Evolutionary conservation across 2,797 vertebrate species (phyloP), one percentile per base, ranked within the genome.

Genomic region (Sternotherus odoratus): DNA sequence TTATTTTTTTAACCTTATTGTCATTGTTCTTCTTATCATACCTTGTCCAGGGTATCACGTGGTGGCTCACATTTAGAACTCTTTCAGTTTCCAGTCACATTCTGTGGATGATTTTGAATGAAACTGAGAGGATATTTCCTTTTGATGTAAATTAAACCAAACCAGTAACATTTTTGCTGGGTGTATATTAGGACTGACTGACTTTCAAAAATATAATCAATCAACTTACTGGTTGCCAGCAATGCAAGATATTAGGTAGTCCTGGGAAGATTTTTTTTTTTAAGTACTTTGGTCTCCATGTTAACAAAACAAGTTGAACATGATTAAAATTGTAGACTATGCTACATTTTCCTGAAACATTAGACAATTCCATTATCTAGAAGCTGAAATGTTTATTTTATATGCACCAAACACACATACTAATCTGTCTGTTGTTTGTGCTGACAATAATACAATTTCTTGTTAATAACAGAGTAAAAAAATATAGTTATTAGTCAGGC

Each of bases 391-490:
- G 69, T 63, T 80, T 26, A 49, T 85, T 77, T 94, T 84, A 30
- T 91, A 23, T 80, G 57, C 83, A 90, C 24, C 3, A 80, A 90
- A 66, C 24, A 12, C 33, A 6, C 24, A 77, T 50, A 46, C 3
- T 77, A 50, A 96, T 93, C 13, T 85, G 56, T 50, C 33, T 80
- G n/a, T 49, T 26, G 33, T 85, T 95, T 94, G 1, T 26, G 88
- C 13, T 54, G 57, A 83, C 10, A 90, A 56, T 51, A 92, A 82
- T 86, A 51, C 6, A 80, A n/a, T 60, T 80, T 8, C 60, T 83
- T n/a, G 66, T 86, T 82, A 90, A 79, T 43, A 88, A 88, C 1
- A 78, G 3, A 46, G 63, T 66, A 33, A 78, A 85, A 87, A 82
- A 85, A 3, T 60, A 36, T 6, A 77, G 4, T 13, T 95, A 80